Evolutionary conservation across 2,797 vertebrate genomes (phyloP), one percentile per base, ranked within the genome.

Genomic region (Monodelphis domestica): DNA sequence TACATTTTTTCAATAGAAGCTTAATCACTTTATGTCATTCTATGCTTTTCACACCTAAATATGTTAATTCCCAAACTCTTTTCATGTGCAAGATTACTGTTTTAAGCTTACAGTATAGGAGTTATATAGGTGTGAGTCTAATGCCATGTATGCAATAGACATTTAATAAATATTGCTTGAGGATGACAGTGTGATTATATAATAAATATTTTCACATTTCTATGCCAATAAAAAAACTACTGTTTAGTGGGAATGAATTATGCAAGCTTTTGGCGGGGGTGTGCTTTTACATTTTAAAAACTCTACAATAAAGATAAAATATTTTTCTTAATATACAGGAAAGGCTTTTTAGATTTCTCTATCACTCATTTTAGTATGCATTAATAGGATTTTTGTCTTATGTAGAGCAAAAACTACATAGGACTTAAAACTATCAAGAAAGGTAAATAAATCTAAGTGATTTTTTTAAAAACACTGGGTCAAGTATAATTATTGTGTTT

Each of bases 241-340:
- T 21, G 33, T 52, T 52, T 30, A 88, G 51, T 53, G 78, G 91
- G 95, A 95, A 95, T 88, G 84, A 91, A 38, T 92, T 94, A 54
- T 93, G 91, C 96, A 94, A 95, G 50, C 90, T 97, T 97, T 97
- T 33, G 7, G 9, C 38, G 5, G 21, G 70, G 9, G 84, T 38
- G 87, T 90, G 95, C 94, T 97, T 97, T 96, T 95, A 96, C 89
- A 87, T 57, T 90, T 89, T 95, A 97, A 95, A 94, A 96, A 95
- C 93, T 54, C 53, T 94, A 94, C 91, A 91, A 70, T 94, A 97
- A 96, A 95, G 30, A 95, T 89, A 94, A 90, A 55, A 3, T 2
- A n/a, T 90, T 94, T 53, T 96, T 91, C 54, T 90, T 93, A 95
- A 91, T 87, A 1, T 89, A 52, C 88, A 90, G 52, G 14, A 33